Evolutionary conservation across 2,888 invertebrate species (phyloP).

Genomic region (Dryobotodes eremita): DNA sequence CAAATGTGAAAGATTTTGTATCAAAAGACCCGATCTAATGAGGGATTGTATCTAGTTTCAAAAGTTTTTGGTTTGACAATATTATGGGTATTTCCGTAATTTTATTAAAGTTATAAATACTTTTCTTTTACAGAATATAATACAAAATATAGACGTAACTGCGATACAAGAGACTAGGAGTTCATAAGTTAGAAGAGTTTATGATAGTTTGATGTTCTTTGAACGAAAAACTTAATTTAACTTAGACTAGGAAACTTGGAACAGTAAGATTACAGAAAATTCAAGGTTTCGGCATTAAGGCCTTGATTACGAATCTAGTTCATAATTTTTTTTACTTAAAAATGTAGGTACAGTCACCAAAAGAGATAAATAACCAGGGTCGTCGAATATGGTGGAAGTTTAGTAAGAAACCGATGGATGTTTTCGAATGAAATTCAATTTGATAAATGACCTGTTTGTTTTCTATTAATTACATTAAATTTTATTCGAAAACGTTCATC

Average conservation of each 20-base stretch:
- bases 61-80: constrained; percentile 16
- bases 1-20: constrained; percentile 54
- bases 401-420: too few relatives aligned
- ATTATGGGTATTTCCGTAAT: not conserved
- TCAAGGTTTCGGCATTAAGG: constrained; percentile 11
- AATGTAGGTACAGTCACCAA: too few relatives aligned
- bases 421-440: too few relatives aligned
- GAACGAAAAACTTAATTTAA: constrained; percentile 32
- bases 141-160: not conserved
- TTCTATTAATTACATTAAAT: too few relatives aligned
- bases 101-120: too few relatives aligned
- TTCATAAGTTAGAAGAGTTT: constrained; percentile 33
- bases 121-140: too few relatives aligned
- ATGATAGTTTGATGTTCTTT: constrained; percentile 26
- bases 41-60: constrained; percentile 25
- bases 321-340: not conserved
- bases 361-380: too few relatives aligned
- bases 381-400: too few relatives aligned
- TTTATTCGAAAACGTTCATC: too few relatives aligned
- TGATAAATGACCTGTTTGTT: too few relatives aligned
- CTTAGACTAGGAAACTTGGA: constrained; percentile 27
- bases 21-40: constrained; percentile 30
- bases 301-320: constrained; percentile 13
- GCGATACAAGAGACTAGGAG: constrained; percentile 16
- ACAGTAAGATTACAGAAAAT: constrained; percentile 15